Percentiles rank a stretch among this genome's conserved stretches.
Conservation (phyloP, 2,888 invertebrate genomes). For the Dusona sp. region DNA sequence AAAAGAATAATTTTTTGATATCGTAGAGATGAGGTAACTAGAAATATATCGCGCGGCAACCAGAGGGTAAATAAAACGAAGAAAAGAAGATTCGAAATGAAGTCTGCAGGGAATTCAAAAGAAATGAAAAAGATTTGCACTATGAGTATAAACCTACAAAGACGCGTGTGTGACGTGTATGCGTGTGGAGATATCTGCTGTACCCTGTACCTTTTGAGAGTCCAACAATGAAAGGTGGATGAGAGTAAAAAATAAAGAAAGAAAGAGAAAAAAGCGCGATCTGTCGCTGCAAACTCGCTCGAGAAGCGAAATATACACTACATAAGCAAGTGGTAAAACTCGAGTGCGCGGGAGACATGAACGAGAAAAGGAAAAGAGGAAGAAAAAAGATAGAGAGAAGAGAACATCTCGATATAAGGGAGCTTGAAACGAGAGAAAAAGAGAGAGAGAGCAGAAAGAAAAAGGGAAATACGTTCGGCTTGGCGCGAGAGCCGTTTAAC, state of each 20-base stretch:
- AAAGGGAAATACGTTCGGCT: constrained; percentile 68
- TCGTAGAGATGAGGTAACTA: background rate
- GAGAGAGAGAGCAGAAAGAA: constrained; percentile 65
- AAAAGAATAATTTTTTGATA: background rate
- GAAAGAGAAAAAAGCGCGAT: constrained; percentile 59
- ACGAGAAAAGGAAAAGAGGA: constrained; percentile 39
- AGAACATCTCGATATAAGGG: constrained; percentile 33
- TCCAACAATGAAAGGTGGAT: constrained; percentile 68
- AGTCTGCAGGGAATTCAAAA: constrained; percentile 49
- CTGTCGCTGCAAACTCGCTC: constrained; percentile 64
- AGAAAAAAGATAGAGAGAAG: constrained; percentile 51
- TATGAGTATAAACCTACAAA: constrained; percentile 2
- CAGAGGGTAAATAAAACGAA: background rate
- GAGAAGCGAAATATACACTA: constrained; percentile 45
- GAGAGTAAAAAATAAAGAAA: constrained; percentile 15
- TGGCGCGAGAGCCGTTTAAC: constrained; percentile 82
- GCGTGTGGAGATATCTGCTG: constrained; percentile 24
- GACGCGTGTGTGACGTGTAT: constrained; percentile 2
- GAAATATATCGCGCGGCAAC: background rate
- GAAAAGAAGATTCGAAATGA: constrained; percentile 24
- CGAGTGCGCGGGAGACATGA: constrained; percentile 60
- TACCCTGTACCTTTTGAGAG: constrained; percentile 31
- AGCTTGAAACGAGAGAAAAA: constrained; percentile 42
- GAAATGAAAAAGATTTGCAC: constrained; percentile 39
- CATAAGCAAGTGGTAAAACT: constrained; percentile 51